Percentiles rank a stretch among this genome's conserved stretches.
Evolutionary conservation across 1,140 invertebrate species (phyloP).

Genomic region (Ylistrum balloti): DNA sequence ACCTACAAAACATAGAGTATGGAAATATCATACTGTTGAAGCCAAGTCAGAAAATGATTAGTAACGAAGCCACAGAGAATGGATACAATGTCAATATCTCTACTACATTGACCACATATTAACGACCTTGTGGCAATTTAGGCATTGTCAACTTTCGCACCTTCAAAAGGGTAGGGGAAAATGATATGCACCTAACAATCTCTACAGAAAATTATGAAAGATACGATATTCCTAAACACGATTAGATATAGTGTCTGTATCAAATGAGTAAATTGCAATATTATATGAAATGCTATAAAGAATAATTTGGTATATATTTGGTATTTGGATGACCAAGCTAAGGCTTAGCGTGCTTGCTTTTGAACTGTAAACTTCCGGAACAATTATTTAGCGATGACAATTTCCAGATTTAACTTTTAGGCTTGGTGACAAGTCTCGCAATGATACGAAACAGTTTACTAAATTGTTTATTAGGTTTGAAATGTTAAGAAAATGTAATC

Average conservation of each 20-base stretch:
- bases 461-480: not conserved
- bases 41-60: not conserved
- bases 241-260: no score
- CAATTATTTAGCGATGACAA: not conserved
- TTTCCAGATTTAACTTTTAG: not conserved
- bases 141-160: not conserved
- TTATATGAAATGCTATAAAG: no score
- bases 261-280: no score
- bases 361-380: not conserved
- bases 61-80: not conserved
- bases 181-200: not conserved
- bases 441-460: not conserved
- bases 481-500: conserved; percentile 28
- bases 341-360: not conserved
- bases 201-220: no score
- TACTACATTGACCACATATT: not conserved
- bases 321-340: no score
- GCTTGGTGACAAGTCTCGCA: not conserved
- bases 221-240: no score
- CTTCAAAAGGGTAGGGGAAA: no score
- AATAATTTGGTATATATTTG: no score
- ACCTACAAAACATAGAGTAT: not conserved
- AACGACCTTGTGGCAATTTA: not conserved
- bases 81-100: conserved; percentile 6
- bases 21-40: conserved; percentile 19